Base-by-base conservation (phyloP, 2,888 invertebrate genomes). In the Dicycla oo region DNA sequence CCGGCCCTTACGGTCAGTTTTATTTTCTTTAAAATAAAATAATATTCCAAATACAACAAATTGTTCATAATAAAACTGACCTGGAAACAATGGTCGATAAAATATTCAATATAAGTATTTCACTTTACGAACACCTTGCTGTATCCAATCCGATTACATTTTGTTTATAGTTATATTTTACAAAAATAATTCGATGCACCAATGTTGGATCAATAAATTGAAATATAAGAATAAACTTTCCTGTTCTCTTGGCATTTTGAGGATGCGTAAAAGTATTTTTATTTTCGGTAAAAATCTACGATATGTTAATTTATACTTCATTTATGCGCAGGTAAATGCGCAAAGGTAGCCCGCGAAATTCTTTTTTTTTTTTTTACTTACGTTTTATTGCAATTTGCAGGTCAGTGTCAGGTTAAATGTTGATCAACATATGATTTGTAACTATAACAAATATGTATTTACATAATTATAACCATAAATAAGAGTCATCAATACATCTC, bases 1-100 rank as follows among this genome's bases (percentile, higher is more conserved):
- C n/a, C n/a, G n/a, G n/a, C n/a, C n/a, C n/a, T n/a, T n/a, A n/a
- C n/a, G n/a, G 15, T 8, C 51, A 53, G n/a, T 61, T 49, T 60
- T 26, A 51, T 64, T 56, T 61, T 61, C 26, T 64, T 69, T 49
- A 58, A 49, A 40, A 49, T 38, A 47, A 67, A 72, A 72, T 56
- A 79, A 80, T 43, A 6, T 53, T n/a, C 49, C 54, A 51, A 69
- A 62, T 63, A 66, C 49, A 82, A 74, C 58, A 78, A 75, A 82
- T 82, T 81, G 73, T 56, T 63, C 13, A 79, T 86, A 88, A 88
- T 87, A 82, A 86, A 86, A 69, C 73, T 86, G 87, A 86, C 75
- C 82, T 82, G 84, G 79, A 88, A 91, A 93, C 93, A 93, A 93
- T 93, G 89, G 90, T 70, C 89, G 75, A 92, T 93, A 93, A 92